Evolutionary conservation across 2,888 invertebrate genomes (phyloP), one percentile per base, ranked within the genome.

Genomic region (Cancer borealis): DNA sequence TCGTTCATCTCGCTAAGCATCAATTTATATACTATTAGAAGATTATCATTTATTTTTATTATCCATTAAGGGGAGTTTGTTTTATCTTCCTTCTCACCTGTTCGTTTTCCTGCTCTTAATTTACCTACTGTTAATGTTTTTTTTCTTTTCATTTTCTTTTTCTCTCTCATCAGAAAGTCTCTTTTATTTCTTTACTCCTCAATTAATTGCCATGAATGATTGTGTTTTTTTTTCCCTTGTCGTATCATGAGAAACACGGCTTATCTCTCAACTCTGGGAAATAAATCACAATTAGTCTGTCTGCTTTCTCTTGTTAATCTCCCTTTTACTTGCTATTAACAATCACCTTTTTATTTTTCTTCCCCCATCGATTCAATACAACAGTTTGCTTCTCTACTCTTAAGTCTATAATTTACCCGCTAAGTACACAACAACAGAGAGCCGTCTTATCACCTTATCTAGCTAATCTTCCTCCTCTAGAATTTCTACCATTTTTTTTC

Each of bases 21-120:
- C 8, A 39, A 84, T 84, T 84, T 84, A 84, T 84, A 14, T 14
- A 39, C 84, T 39, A 39, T n/a, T n/a, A 49, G 4, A 88, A 88
- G 14, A 49, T 47, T 39, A 26, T 17, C 47, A 88, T 46, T 47
- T 88, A 1, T 46, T 14, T 84, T 14, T 84, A 3, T 39, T 88
- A 30, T 88, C 46, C 46, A 46, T 88, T 46, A 46, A 46, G 45
- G 45, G 21, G n/a, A 17, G 45, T 30, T 46, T 87, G 87, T 45
- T 46, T 88, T 88, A 45, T 88, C 88, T 73, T n/a, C 5, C n/a
- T 73, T 26, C 73, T 26, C 26, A 1, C 8, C n/a, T 73, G 73
- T 73, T 73, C 26, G n/a, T 73, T n/a, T 73, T 73, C 73, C 73
- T 73, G 73, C 73, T 26, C 73, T 73, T 73, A 73, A 73, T 73